phyloP scores from a whole-genome alignment of 2,113 vertebrate species.

The Casuarius casuarius region DNA sequence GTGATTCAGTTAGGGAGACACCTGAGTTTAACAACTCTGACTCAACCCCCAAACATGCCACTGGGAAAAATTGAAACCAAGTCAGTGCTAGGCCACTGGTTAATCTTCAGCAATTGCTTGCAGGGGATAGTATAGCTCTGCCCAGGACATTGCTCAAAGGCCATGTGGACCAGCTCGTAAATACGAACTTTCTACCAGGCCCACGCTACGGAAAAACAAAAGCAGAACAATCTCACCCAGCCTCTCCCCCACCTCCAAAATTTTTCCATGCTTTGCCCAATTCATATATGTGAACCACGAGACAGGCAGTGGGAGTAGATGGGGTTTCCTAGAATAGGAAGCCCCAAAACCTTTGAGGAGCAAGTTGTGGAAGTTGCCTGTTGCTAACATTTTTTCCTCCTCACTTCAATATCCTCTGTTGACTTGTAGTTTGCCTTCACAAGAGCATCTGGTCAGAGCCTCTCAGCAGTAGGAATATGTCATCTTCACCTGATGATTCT shows the following conservation, averaged over 20 bases:
- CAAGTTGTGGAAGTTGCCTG: not conserved
- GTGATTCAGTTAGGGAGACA: not conserved
- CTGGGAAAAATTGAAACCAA: not conserved
- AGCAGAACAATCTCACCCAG: not conserved
- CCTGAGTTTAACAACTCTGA: not conserved
- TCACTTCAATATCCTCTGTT: not conserved
- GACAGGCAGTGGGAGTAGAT: not conserved
- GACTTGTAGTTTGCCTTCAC: not conserved
- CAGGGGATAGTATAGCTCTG: not conserved
- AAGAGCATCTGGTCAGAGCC: not conserved
- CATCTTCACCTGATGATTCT: constrained; percentile 35
- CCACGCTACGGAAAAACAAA: rapidly evolving
- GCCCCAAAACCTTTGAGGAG: not conserved
- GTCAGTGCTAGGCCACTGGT: not conserved
- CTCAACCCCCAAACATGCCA: not conserved
- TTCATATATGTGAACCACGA: rapidly evolving
- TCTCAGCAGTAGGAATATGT: constrained; percentile 28
- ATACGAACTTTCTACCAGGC: rapidly evolving
- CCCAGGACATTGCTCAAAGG: not conserved
- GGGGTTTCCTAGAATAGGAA: not conserved
- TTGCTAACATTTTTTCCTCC: not conserved
- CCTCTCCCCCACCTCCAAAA: not conserved
- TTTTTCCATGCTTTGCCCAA: not conserved
- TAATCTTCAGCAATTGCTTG: not conserved
- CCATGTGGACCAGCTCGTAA: rapidly evolving